Percentiles rank a stretch among this genome's conserved stretches.
Evolutionary conservation across 2,113 vertebrate species (phyloP).

Genomic region (Melanostigma gelatinosum): DNA sequence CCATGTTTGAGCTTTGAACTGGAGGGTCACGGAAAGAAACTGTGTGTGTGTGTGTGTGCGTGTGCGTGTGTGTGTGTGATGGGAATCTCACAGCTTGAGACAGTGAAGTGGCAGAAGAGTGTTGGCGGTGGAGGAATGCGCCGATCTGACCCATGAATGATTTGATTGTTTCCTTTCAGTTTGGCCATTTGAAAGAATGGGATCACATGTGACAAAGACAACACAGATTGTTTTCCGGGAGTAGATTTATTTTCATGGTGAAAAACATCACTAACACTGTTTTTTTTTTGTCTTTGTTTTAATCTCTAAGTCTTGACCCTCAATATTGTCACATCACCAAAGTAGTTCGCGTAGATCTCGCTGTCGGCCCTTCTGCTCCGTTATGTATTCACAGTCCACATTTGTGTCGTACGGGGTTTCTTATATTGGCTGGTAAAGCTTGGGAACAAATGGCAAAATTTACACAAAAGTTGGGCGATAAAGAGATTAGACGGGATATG

Average conservation of each 20-base stretch:
- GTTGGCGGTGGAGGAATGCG: conserved; percentile 72
- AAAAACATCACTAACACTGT: not conserved
- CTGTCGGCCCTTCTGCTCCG: conserved; percentile 5
- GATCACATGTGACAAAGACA: conserved; percentile 27
- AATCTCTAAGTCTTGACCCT: not conserved
- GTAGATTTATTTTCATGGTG: conserved; percentile 17
- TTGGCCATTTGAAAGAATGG: conserved; percentile 27
- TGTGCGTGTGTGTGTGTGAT: conserved; percentile 1
- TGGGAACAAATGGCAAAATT: conserved; percentile 1
- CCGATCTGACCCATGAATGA: conserved; percentile 66
- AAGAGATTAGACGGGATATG: conserved; percentile 23
- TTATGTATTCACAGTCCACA: not conserved
- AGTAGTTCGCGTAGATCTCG: conserved; percentile 16
- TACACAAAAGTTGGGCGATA: not conserved
- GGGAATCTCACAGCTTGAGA: conserved; percentile 24
- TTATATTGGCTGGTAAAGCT: not conserved
- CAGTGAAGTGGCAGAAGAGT: conserved; percentile 34
- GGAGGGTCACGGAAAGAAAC: conserved; percentile 4
- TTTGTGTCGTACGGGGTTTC: not conserved
- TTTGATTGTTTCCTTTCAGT: conserved; percentile 65
- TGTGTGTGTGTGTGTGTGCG: not conserved
- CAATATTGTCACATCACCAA: conserved; percentile 21
- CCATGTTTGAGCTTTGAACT: conserved; percentile 21
- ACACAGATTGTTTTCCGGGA: not conserved
- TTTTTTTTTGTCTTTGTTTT: conserved; percentile 7